phyloP scores from a whole-genome alignment of 2,113 vertebrate species.

The Gavia stellata region DNA sequence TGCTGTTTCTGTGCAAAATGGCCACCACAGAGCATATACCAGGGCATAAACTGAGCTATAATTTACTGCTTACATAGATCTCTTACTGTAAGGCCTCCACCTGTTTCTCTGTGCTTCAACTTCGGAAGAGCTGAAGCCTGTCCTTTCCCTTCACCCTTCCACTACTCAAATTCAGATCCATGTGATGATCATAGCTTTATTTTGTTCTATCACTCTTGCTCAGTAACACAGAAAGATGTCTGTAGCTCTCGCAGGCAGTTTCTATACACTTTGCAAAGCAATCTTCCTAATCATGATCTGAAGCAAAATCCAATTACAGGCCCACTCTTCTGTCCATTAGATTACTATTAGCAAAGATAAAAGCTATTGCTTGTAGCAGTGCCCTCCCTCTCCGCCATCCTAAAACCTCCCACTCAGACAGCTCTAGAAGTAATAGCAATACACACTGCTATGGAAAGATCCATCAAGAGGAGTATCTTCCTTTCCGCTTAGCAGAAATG shows the following conservation, averaged over 20 bases:
- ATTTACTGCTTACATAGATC: not conserved
- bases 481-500: not conserved
- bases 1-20: not conserved
- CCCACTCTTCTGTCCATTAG: conserved; percentile 32
- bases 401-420: not conserved
- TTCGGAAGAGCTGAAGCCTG: not conserved
- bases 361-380: not conserved
- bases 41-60: not conserved
- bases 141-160: not conserved
- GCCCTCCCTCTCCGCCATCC: not conserved
- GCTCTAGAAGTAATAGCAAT: not conserved
- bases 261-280: not conserved
- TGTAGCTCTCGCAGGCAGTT: not conserved
- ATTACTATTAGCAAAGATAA: conserved; percentile 29
- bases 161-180: not conserved
- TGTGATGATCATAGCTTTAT: not conserved
- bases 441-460: not conserved
- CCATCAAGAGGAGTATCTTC: not conserved
- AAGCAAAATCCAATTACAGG: conserved; percentile 37
- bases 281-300: conserved; percentile 18
- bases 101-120: not conserved
- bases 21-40: not conserved
- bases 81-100: not conserved
- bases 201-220: not conserved
- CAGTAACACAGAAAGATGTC: not conserved